Percentiles rank a stretch among this genome's conserved stretches.
Evolutionary conservation across 2,888 invertebrate species (phyloP).

Genomic region (Drosophila sordidula): DNA sequence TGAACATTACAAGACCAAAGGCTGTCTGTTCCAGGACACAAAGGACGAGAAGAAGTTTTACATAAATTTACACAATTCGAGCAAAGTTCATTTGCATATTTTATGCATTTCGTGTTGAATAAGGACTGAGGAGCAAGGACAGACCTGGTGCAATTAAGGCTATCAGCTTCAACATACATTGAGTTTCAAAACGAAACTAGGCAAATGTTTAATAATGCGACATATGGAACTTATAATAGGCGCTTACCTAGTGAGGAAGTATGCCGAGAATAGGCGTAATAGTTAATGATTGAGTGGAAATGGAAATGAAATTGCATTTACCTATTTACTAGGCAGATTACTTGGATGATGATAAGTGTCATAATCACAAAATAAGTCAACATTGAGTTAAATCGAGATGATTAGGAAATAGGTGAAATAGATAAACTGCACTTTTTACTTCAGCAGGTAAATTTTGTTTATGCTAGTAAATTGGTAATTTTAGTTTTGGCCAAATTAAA

Average conservation of each 20-base stretch:
- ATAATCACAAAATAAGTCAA: neutral
- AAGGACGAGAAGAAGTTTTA: slow-evolving; percentile 51
- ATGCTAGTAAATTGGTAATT: too few species aligned
- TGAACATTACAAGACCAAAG: slow-evolving; percentile 5
- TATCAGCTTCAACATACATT: slow-evolving; percentile 61
- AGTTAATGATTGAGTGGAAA: slow-evolving; percentile 3
- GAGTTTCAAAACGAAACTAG: slow-evolving; percentile 52
- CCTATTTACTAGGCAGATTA: neutral
- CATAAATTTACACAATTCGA: slow-evolving; percentile 66
- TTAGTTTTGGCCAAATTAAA: too few species aligned
- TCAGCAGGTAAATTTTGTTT: too few species aligned
- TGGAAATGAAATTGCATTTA: neutral
- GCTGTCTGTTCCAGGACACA: slow-evolving; percentile 20
- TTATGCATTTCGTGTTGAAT: slow-evolving; percentile 50
- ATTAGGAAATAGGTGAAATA: too few species aligned
- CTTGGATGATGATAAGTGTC: neutral
- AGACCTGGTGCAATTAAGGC: slow-evolving; percentile 56
- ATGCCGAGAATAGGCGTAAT: neutral
- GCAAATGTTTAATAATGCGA: slow-evolving; percentile 36
- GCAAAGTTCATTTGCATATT: slow-evolving; percentile 70
- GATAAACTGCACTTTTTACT: too few species aligned
- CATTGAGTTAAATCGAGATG: too few species aligned
- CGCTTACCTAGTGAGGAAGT: neutral
- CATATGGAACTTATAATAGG: slow-evolving; percentile 20
- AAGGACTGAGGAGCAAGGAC: slow-evolving; percentile 1